These are phyloP conservation scores for Desmophyllum pertusum DNA, from an alignment of 92 coral and sea anemone species.

Conservation along the genomic window DNA sequence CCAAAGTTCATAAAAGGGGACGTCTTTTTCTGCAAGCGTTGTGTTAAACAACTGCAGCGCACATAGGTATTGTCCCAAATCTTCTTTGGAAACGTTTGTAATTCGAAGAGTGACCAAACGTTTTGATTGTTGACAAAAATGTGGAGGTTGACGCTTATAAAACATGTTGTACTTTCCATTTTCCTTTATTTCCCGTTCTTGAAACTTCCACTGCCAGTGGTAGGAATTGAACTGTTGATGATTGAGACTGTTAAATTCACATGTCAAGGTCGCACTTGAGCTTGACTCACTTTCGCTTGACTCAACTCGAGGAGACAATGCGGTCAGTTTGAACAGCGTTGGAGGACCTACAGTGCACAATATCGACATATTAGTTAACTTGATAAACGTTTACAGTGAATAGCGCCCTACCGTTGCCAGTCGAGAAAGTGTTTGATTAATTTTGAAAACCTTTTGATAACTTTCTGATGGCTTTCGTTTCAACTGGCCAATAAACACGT, in stretches of 20 bases:
- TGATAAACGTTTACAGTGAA: no score
- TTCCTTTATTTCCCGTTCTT: not conserved
- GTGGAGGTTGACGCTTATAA: not conserved
- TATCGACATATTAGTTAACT: not conserved
- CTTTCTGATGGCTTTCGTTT: no score
- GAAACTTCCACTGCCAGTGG: conserved; percentile 5
- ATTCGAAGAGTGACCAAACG: not conserved
- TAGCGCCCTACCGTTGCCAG: no score
- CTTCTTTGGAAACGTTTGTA: not conserved
- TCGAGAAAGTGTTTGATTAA: no score
- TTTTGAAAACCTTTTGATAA: no score
- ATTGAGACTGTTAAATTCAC: not conserved
- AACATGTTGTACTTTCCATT: not conserved
- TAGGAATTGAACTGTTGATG: not conserved
- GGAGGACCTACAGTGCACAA: not conserved
- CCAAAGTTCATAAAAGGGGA: not conserved
- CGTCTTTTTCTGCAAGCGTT: not conserved
- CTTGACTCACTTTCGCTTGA: no score
- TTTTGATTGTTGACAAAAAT: not conserved
- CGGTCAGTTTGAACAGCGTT: not conserved
- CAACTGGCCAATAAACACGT: no score
- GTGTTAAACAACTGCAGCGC: not conserved
- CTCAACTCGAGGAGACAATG: not conserved
- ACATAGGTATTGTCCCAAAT: conserved; percentile 3
- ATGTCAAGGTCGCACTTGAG: not conserved